phyloP scores from a whole-genome alignment of 2,113 vertebrate species.

The Rana temporaria region DNA sequence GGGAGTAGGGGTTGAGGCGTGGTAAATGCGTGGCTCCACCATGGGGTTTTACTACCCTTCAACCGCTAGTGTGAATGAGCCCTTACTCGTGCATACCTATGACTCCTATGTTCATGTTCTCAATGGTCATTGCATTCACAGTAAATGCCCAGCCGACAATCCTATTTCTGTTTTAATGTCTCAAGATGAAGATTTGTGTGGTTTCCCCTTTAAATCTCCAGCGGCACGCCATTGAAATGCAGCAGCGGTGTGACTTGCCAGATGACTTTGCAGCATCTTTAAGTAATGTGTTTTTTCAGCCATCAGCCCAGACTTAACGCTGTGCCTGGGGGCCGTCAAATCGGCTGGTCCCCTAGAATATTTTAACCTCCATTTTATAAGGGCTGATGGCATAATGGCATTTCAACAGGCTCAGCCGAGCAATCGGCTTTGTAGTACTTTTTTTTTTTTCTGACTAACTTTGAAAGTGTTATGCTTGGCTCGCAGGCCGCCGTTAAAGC shows the following conservation, averaged over 20 bases:
- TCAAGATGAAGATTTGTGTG: too few relatives aligned
- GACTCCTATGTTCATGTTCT: too few relatives aligned
- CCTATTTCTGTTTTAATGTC: too few relatives aligned
- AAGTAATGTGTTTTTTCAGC: constrained; percentile 31
- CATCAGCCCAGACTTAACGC: constrained; percentile 6
- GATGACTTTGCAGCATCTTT: constrained; percentile 31
- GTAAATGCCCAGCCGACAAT: too few relatives aligned
- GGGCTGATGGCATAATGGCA: neutral
- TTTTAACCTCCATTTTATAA: constrained; percentile 14
- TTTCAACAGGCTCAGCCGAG: neutral
- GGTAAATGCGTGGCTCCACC: too few relatives aligned
- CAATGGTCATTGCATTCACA: too few relatives aligned
- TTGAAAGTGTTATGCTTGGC: constrained; percentile 10
- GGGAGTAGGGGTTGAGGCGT: too few relatives aligned
- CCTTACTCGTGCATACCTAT: too few relatives aligned
- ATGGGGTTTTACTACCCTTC: too few relatives aligned
- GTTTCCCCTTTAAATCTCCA: too few relatives aligned
- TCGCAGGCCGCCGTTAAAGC: neutral
- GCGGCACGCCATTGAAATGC: neutral
- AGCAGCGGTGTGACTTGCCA: neutral
- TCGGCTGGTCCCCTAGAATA: constrained; percentile 14
- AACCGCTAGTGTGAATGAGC: too few relatives aligned
- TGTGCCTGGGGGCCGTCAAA: constrained; percentile 13
- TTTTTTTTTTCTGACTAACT: neutral
- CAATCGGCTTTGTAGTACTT: neutral